phyloP scores from a whole-genome alignment of 2,888 invertebrate genomes.

The Brachypterus glaber region DNA sequence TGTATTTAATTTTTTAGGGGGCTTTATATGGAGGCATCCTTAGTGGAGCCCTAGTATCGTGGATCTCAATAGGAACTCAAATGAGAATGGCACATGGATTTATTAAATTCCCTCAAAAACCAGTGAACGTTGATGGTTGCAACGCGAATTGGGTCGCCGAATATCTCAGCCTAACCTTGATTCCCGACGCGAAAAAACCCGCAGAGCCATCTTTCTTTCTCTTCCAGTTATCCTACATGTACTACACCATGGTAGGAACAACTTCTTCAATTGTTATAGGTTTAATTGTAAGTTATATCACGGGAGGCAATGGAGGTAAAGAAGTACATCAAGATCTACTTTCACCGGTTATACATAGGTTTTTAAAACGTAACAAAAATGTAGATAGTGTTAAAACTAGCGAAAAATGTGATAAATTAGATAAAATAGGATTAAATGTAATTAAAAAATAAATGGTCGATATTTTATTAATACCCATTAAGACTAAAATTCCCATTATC shows the following conservation, averaged over 20 bases:
- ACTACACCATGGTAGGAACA: conserved; percentile 67
- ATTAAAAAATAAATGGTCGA: too few relatives aligned
- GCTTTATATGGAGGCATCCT: conserved; percentile 54
- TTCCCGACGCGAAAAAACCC: conserved; percentile 17
- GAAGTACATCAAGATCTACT: conserved; percentile 13
- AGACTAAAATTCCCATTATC: too few relatives aligned
- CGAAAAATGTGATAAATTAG: too few relatives aligned
- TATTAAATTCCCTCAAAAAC: conserved; percentile 51
- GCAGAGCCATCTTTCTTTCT: conserved; percentile 51
- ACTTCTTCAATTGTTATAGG: conserved; percentile 56
- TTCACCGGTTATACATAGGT: conserved; percentile 11
- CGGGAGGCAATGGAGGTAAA: conserved; percentile 51
- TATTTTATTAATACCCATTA: too few relatives aligned
- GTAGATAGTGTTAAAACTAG: too few relatives aligned
- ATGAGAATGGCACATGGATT: conserved; percentile 55
- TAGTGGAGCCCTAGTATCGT: conserved; percentile 53
- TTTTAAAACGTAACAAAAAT: too few relatives aligned
- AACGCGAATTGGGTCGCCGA: conserved; percentile 35
- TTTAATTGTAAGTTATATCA: conserved; percentile 57
- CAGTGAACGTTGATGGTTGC: conserved; percentile 52
- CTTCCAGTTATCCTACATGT: conserved; percentile 66
- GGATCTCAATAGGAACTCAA: conserved; percentile 63
- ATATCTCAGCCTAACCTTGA: conserved; percentile 29
- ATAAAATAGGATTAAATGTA: too few relatives aligned
- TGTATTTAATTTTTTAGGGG: conserved; percentile 42